Conservation (phyloP, 2,113 vertebrate species). For the Ciconia stormi region DNA sequence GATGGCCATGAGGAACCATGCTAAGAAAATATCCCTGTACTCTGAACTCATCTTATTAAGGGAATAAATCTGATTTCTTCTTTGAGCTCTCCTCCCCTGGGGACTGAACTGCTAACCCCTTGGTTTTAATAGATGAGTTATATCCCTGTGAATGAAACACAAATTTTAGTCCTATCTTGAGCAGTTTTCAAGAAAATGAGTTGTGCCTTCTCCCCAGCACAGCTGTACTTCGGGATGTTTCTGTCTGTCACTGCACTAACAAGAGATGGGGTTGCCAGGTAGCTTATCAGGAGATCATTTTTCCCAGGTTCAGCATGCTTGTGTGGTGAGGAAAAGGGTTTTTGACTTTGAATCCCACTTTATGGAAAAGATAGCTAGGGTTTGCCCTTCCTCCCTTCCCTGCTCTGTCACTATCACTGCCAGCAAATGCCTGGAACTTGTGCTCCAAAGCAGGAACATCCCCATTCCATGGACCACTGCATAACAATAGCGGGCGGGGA, state of each 20-base stretch:
- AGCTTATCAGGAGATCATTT: not conserved
- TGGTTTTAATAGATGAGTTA: not conserved
- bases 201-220: not conserved
- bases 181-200: not conserved
- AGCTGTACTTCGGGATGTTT: not conserved
- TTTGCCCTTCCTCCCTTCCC: not conserved
- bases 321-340: not conserved
- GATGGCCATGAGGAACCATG: not conserved
- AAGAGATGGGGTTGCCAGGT: not conserved
- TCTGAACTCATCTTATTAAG: slow-evolving; percentile 21
- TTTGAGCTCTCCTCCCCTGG: slow-evolving; percentile 5
- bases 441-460: not conserved
- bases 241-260: not conserved
- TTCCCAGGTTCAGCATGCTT: not conserved
- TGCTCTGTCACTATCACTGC: not conserved
- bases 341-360: not conserved
- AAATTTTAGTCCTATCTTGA: slow-evolving; percentile 4
- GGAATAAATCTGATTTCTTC: slow-evolving; percentile 40
- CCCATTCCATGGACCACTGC: not conserved
- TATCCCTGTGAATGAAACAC: not conserved
- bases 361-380: not conserved
- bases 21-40: not conserved
- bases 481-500: rapidly evolving
- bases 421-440: not conserved
- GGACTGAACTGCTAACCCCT: not conserved